Conservation (phyloP, 2,797 vertebrate genomes). For the Clarias platycephalus region DNA sequence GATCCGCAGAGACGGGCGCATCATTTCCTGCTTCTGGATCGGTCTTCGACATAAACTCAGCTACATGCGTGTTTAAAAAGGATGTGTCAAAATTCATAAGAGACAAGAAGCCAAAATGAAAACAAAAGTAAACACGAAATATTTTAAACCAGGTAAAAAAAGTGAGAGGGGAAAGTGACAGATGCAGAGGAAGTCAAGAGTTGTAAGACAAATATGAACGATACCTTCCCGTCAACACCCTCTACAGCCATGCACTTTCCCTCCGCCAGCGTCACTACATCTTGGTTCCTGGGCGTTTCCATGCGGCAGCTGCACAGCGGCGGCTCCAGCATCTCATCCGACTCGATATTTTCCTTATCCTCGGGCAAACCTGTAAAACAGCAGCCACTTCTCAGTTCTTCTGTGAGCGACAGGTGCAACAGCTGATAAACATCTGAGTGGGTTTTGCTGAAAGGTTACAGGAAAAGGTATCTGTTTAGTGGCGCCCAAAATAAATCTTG, state of each 20-base stretch:
- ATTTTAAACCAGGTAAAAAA: neutral
- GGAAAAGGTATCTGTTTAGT: neutral
- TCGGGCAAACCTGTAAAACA: conserved; percentile 52
- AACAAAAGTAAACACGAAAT: neutral
- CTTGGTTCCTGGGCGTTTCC: conserved; percentile 87
- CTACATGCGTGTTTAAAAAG: conserved; percentile 63
- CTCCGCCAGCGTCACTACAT: conserved; percentile 78
- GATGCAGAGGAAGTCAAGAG: neutral
- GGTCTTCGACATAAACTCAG: conserved; percentile 84
- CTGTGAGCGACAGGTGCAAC: neutral
- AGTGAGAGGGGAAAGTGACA: neutral
- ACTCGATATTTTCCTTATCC: conserved; percentile 76
- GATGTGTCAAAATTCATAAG: neutral
- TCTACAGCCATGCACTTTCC: conserved; percentile 97
- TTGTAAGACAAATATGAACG: conserved; percentile 13
- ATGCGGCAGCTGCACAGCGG: conserved; percentile 97
- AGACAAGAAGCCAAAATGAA: neutral
- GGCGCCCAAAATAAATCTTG: neutral
- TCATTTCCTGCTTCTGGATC: conserved; percentile 94
- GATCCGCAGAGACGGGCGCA: conserved; percentile 93
- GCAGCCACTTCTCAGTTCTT: neutral
- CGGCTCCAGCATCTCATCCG: conserved; percentile 86
- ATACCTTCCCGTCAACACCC: conserved; percentile 85
- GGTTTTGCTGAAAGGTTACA: neutral
- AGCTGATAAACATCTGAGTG: neutral